Evolutionary conservation across 2,113 vertebrate genomes (phyloP).

Genomic region (Macheiramphus alcinus): DNA sequence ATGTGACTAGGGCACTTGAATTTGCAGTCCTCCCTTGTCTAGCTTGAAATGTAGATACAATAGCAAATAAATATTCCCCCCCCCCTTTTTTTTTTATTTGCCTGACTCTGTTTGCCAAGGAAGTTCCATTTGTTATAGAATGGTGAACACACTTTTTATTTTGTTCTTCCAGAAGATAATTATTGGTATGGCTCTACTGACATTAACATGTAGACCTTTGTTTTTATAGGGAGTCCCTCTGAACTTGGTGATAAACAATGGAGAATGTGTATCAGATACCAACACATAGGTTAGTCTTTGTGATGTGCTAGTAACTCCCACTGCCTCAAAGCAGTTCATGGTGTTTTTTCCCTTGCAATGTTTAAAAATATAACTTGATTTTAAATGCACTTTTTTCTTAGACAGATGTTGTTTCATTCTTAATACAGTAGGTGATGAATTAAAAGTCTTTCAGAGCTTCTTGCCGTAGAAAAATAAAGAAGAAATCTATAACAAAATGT

Average conservation of each 20-base stretch:
- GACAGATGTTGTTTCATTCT: neutral
- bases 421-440: neutral
- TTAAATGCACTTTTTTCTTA: neutral
- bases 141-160: neutral
- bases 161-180: neutral
- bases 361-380: neutral
- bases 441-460: neutral
- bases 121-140: neutral
- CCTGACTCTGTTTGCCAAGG: neutral
- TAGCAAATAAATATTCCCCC: neutral
- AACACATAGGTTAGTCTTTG: neutral
- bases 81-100: neutral
- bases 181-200: neutral
- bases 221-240: neutral
- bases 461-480: neutral
- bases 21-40: neutral
- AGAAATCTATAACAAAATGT: neutral
- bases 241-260: neutral
- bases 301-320: neutral
- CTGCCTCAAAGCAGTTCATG: neutral
- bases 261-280: neutral
- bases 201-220: neutral
- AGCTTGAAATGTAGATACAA: neutral
- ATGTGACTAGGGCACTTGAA: neutral
- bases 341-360: fast-evolving